Base-by-base conservation (phyloP, 2,888 invertebrate species). In the Dromius quadrimaculatus region DNA sequence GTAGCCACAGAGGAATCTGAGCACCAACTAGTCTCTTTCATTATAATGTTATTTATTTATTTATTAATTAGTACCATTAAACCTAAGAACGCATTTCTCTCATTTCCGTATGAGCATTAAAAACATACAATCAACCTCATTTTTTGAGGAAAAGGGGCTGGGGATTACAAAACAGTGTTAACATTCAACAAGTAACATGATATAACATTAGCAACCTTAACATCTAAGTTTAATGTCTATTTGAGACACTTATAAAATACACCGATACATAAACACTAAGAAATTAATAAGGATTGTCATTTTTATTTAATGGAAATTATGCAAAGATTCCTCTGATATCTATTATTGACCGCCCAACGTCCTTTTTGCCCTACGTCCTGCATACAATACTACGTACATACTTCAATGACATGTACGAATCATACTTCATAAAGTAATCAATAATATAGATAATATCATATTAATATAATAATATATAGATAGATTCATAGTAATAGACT, bases 401-500 rank as follows among this genome's bases (percentile, higher is more conserved):
- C 62, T 47, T 47, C 11, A 81, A 73, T 80, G 81, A 82, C 82
- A 82, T 82, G 81, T 82, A 83, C 82, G 82, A 82, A 82, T 81
- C n/a, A n/a, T n/a, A n/a, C n/a, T 82, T 81, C 78, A 78, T 72
- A 72, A 59, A 65, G 65, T 71, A 72, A 66, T 66, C 50, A 72
- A n/a, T n/a, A n/a, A n/a, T 72, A 74, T 73, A 72, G 65, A 73
- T 41, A 41, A 41, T 74, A 74, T 72, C 65, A 70, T 71, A 71
- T 73, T 66, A 63, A 71, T 73, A 73, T 72, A 71, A 72, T 68
- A 69, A 73, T 74, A 80, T 81, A 81, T 81, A 82, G 80, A 82
- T 82, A 82, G 81, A 81, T 82, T 83, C 80, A 82, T 83, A 83
- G 81, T 83, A 83, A 83, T 83, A 83, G 83, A 82, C 82, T 83